phyloP scores from a whole-genome alignment of 2,888 invertebrate genomes.

The Ochropleura leucogaster region DNA sequence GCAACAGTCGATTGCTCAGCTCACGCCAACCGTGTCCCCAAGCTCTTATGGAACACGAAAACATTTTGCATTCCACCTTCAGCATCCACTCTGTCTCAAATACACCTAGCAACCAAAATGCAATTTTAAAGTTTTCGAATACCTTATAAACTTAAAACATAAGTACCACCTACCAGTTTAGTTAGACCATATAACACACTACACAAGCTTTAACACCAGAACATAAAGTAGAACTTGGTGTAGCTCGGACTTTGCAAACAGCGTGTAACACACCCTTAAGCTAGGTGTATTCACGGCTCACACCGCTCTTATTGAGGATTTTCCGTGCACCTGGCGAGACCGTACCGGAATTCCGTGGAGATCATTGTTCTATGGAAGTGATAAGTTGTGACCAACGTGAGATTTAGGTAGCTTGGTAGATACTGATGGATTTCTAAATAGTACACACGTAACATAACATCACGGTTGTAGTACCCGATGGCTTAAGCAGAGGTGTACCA shows the following conservation, averaged over 20 bases:
- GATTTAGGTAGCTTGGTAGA: neutral
- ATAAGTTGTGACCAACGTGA: neutral
- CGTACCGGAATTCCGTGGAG: conserved; percentile 8
- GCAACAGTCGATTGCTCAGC: too few species aligned
- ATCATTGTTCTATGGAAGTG: conserved; percentile 6
- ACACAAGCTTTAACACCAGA: conserved; percentile 26
- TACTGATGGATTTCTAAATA: neutral
- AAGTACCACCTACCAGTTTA: conserved; percentile 5
- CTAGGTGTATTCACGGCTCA: conserved; percentile 51
- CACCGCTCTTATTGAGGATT: conserved; percentile 59
- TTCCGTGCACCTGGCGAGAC: conserved; percentile 54
- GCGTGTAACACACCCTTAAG: conserved; percentile 48
- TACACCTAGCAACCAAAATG: neutral
- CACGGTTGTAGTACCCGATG: too few species aligned
- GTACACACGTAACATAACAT: too few species aligned
- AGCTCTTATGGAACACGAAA: neutral
- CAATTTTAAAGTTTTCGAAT: neutral
- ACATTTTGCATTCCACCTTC: neutral
- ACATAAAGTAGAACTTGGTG: conserved; percentile 46
- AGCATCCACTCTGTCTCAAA: neutral
- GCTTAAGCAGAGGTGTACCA: too few species aligned
- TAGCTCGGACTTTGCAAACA: conserved; percentile 41
- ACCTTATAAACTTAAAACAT: conserved; percentile 1
- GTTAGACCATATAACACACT: conserved; percentile 26
- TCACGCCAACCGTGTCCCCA: too few species aligned